Conservation (phyloP, 2,113 vertebrate genomes). For the Cavia porcellus region DNA sequence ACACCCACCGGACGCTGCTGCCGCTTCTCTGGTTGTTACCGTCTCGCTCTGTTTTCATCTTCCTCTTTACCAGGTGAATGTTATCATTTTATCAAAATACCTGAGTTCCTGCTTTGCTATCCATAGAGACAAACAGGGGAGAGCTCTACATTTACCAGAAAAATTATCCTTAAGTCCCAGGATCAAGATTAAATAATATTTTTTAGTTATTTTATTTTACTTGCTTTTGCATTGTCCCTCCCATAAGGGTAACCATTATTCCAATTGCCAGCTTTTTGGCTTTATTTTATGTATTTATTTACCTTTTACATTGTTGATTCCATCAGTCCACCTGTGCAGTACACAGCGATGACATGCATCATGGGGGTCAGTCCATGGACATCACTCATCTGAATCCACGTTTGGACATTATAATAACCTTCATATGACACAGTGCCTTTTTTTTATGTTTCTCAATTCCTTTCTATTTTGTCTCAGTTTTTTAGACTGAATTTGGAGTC, state of each 20-base stretch:
- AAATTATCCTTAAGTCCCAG: not conserved
- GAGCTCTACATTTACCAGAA: not conserved
- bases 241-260: too few species aligned
- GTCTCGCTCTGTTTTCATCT: not conserved
- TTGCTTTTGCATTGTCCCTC: not conserved
- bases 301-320: too few species aligned
- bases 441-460: not conserved
- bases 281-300: too few species aligned
- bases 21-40: not conserved
- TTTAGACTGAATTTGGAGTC: not conserved
- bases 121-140: not conserved
- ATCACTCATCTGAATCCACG: too few species aligned
- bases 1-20: not conserved
- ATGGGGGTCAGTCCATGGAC: too few species aligned
- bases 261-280: too few species aligned
- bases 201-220: not conserved
- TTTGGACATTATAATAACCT: not conserved
- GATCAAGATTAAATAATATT: not conserved
- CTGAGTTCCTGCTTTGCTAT: not conserved
- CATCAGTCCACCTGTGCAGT: too few species aligned
- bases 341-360: too few species aligned
- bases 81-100: not conserved
- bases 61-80: not conserved
- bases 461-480: not conserved
- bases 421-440: not conserved